Evolutionary conservation across 2,797 vertebrate species (phyloP), one percentile per base, ranked within the genome.

Genomic region (Jordanella pulchra): DNA sequence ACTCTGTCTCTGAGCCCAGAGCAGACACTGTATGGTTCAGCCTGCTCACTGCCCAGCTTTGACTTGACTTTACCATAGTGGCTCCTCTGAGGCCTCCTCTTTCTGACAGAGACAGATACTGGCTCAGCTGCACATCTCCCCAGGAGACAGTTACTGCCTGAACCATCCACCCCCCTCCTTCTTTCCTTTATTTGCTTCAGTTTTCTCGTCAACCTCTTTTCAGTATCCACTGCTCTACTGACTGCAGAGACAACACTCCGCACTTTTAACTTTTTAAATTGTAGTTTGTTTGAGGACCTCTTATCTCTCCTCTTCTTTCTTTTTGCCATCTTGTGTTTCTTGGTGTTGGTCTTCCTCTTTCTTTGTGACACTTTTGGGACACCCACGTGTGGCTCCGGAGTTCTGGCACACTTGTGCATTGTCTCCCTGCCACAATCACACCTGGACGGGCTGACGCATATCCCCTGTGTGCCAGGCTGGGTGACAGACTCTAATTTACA

Each of bases 401-500:
- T 1, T 18, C 71, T 71, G 76, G 78, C 81, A 76, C 82, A 76
- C 82, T 84, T 47, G 64, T 76, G 83, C 72, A 68, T 79, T 55
- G 82, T 75, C 77, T 85, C 83, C 55, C 80, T 78, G 73, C 82
- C 82, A 75, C 84, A 86, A 67, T 89, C 87, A 79, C 88, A 92
- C 89, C 91, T 91, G 89, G 88, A 86, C 13, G 80, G 64, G 78
- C 89, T 88, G 86, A 91, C 94, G 86, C 93, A 78, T 81, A 85
- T 83, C 78, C 79, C 89, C 75, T 67, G 81, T 80, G 83, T 89
- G 7, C 83, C 81, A 86, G 89, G 79, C 75, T 78, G 89, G 83
- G 91, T 93, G 91, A 92, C 92, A 92, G 92, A 89, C 81, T 95
- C 89, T 91, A 86, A 91, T 89, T 96, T 95, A 92, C 88, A 88